phyloP scores from a whole-genome alignment of 2,797 vertebrate genomes.

The Anguilla marmorata region DNA sequence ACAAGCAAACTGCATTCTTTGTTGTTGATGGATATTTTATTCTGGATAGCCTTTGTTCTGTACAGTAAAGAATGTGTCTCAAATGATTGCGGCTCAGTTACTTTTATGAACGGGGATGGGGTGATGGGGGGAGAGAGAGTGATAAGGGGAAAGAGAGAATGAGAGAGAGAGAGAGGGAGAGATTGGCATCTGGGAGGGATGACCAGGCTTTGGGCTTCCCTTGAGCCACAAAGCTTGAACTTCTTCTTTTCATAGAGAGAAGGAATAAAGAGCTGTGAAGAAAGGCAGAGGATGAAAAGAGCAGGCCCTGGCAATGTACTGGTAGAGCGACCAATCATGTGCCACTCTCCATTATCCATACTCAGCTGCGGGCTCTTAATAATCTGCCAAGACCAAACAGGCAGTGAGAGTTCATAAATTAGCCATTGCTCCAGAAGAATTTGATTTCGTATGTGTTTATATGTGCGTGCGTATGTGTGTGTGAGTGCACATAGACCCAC shows the following conservation, averaged over 20 bases:
- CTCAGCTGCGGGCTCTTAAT: slow-evolving; percentile 79
- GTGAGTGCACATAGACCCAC: not conserved
- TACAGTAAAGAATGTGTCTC: slow-evolving; percentile 85
- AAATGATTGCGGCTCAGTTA: slow-evolving; percentile 81
- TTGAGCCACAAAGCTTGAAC: slow-evolving; percentile 83
- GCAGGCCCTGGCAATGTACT: slow-evolving; percentile 78
- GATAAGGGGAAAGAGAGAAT: slow-evolving; percentile 1
- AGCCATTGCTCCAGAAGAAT: slow-evolving; percentile 18
- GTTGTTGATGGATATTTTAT: slow-evolving; percentile 80
- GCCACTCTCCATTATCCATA: slow-evolving; percentile 77
- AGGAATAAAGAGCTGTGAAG: slow-evolving; percentile 16
- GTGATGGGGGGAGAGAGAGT: slow-evolving; percentile 60
- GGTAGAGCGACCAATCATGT: slow-evolving; percentile 79
- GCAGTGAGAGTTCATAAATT: slow-evolving; percentile 75
- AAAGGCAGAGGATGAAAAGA: slow-evolving; percentile 55
- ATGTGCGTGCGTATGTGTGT: not conserved
- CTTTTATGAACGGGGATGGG: slow-evolving; percentile 80
- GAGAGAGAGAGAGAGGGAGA: slow-evolving; percentile 12
- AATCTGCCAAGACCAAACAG: slow-evolving; percentile 81
- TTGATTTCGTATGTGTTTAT: not conserved
- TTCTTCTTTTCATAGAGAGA: slow-evolving; percentile 46
- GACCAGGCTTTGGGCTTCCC: slow-evolving; percentile 81
- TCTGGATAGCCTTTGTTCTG: slow-evolving; percentile 81
- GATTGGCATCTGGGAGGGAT: slow-evolving; percentile 61
- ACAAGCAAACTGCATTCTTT: slow-evolving; percentile 36